Conservation (phyloP, 2,888 invertebrate genomes). For the Sphinx pinastri region DNA sequence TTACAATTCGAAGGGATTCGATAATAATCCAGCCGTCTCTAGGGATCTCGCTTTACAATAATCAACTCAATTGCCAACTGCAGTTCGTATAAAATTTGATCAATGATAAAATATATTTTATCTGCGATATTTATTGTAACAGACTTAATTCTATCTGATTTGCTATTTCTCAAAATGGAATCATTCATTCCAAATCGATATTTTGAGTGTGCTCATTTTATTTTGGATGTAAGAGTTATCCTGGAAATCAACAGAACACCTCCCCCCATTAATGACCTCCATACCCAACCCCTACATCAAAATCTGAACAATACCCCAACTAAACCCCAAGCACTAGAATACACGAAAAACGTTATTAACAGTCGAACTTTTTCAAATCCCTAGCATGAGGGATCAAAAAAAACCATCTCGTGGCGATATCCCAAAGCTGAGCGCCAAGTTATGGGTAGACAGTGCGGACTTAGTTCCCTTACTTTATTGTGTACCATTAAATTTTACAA, state of each 20-base stretch:
- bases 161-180: too few species aligned
- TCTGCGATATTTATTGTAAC: too few species aligned
- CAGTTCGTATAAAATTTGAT: background rate
- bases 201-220: too few species aligned
- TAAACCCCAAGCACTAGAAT: background rate
- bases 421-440: constrained; percentile 39
- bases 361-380: constrained; percentile 1
- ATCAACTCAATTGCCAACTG: background rate
- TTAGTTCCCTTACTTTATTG: constrained; percentile 77
- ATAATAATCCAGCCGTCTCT: constrained; percentile 4
- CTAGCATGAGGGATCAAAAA: background rate
- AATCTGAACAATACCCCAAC: background rate
- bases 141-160: too few species aligned
- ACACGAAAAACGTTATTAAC: too few species aligned
- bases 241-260: too few species aligned
- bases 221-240: too few species aligned
- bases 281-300: too few species aligned
- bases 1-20: background rate
- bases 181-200: too few species aligned
- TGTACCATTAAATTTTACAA: constrained; percentile 79
- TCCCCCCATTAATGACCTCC: too few species aligned
- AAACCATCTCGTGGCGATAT: constrained; percentile 2
- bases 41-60: constrained; percentile 1
- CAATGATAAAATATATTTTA: background rate
- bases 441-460: constrained; percentile 59